phyloP scores from a whole-genome alignment of 1,140 invertebrate species.

The Drosophila repleta region DNA sequence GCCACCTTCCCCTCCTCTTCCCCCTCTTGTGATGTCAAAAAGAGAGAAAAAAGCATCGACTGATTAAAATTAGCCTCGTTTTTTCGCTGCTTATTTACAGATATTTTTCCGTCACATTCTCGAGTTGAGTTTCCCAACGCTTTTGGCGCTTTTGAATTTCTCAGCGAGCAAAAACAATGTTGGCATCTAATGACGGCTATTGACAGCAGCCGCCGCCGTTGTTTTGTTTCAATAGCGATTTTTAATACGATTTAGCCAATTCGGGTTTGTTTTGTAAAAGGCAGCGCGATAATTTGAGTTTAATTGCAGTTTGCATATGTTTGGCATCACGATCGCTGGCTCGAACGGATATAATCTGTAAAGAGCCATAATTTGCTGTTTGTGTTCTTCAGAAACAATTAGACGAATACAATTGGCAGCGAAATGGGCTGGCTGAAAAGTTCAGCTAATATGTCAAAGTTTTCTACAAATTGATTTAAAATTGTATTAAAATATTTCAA shows the following conservation, averaged over 20 bases:
- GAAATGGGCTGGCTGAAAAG: background rate
- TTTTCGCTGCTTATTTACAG: slow-evolving; percentile 55
- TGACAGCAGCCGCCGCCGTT: slow-evolving; percentile 32
- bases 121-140: slow-evolving; percentile 59
- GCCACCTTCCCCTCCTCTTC: background rate
- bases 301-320: slow-evolving; percentile 56
- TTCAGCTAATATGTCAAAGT: background rate
- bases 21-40: background rate
- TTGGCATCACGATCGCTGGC: slow-evolving; percentile 37
- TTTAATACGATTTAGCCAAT: slow-evolving; percentile 73
- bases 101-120: slow-evolving; percentile 73
- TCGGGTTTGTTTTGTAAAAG: slow-evolving; percentile 48
- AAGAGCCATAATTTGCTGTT: slow-evolving; percentile 23
- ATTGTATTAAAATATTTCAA: background rate
- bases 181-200: slow-evolving; percentile 59
- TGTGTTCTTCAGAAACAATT: background rate
- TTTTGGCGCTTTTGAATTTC: slow-evolving; percentile 72
- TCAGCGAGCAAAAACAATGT: slow-evolving; percentile 50
- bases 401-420: background rate
- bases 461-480: no score
- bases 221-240: slow-evolving; percentile 48
- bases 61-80: slow-evolving; percentile 70
- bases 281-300: slow-evolving; percentile 69
- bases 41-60: background rate
- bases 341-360: slow-evolving; percentile 34